Evolutionary conservation across 2,797 vertebrate genomes (phyloP).

Genomic region (Capromys pilorides): DNA sequence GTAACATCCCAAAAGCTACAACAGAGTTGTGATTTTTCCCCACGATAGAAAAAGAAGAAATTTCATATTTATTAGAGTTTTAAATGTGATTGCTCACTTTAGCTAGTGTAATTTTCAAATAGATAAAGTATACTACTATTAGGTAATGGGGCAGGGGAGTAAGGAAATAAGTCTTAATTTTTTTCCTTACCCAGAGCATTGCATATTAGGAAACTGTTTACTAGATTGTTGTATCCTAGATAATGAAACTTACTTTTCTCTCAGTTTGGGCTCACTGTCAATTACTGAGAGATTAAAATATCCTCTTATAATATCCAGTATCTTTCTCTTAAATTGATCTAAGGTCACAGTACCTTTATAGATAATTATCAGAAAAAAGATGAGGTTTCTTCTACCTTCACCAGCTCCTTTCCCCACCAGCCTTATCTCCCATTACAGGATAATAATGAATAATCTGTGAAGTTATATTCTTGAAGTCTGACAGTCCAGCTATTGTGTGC

Average conservation of each 20-base stretch:
- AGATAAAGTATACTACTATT: constrained; percentile 58
- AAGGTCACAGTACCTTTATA: neutral
- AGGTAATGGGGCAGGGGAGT: constrained; percentile 54
- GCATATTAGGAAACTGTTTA: constrained; percentile 46
- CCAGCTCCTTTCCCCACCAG: neutral
- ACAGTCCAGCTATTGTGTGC: neutral
- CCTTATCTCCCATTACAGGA: neutral
- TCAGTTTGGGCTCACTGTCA: constrained; percentile 50
- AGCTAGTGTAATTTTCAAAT: constrained; percentile 55
- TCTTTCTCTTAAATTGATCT: constrained; percentile 43
- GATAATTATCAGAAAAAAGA: constrained; percentile 41
- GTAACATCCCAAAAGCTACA: constrained; percentile 8
- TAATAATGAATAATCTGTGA: constrained; percentile 12
- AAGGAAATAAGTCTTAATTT: constrained; percentile 52
- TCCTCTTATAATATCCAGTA: constrained; percentile 17
- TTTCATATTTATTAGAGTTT: constrained; percentile 57
- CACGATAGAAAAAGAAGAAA: constrained; percentile 21
- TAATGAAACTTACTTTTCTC: constrained; percentile 62
- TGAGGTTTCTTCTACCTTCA: constrained; percentile 17
- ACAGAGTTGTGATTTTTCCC: neutral
- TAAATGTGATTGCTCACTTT: constrained; percentile 58
- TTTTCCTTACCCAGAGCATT: constrained; percentile 56
- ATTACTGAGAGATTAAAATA: constrained; percentile 60
- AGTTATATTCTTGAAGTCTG: neutral
- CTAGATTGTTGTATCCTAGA: constrained; percentile 44